A percentile compares a stretch with the other conserved stretches of the same genome.
These are phyloP conservation scores for Vipera latastei DNA, from an alignment of 2,797 vertebrate species.

Conservation along the genomic window DNA sequence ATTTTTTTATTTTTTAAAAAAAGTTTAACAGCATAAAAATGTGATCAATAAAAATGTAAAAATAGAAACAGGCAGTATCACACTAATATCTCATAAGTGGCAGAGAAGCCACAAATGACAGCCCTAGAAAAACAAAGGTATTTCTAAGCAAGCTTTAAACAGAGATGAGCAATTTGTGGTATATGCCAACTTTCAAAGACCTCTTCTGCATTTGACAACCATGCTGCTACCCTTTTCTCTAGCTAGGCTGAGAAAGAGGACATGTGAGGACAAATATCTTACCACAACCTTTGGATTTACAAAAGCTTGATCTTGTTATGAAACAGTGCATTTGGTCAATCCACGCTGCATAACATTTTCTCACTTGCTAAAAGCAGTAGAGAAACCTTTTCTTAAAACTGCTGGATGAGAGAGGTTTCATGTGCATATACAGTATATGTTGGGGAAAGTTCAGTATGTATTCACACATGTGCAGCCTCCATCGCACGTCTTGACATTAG, in stretches of 20 bases:
- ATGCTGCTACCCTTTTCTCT: background rate
- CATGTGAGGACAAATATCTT: background rate
- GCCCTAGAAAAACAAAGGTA: background rate
- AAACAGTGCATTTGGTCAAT: background rate
- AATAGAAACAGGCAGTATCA: background rate
- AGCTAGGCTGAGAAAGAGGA: background rate
- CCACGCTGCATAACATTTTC: background rate
- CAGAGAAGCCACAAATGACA: background rate
- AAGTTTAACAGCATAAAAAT: background rate
- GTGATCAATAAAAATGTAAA: background rate
- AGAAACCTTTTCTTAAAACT: background rate
- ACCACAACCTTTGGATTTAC: background rate
- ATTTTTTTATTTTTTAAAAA: background rate
- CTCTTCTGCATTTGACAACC: background rate
- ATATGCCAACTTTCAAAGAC: background rate
- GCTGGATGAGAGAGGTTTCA: background rate
- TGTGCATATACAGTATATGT: background rate
- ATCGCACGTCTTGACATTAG: background rate
- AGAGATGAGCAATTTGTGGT: background rate
- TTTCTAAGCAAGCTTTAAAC: background rate
- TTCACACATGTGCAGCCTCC: background rate
- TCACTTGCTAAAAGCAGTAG: background rate
- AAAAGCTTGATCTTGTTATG: accelerated
- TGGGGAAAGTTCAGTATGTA: background rate
- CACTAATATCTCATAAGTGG: background rate